Evolutionary conservation across 2,797 vertebrate genomes (phyloP).

Genomic region (Karalla daura): DNA sequence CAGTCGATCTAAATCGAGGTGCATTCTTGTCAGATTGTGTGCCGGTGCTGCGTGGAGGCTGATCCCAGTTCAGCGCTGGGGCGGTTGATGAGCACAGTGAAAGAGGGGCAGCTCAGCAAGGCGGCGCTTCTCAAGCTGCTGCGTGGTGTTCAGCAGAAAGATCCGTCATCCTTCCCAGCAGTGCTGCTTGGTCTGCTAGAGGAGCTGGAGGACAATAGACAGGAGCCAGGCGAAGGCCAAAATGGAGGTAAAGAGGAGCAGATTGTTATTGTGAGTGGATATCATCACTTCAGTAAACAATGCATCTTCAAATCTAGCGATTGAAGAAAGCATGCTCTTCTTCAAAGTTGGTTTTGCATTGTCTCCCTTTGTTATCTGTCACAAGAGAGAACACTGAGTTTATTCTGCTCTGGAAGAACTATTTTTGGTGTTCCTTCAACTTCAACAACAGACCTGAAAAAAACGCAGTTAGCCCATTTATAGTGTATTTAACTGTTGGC

Average conservation of each 20-base stretch:
- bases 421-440: too few species aligned
- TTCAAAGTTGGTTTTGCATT: too few species aligned
- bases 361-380: too few species aligned
- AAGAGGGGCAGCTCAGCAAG: conserved; percentile 80
- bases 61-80: conserved; percentile 73
- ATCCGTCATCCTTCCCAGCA: conserved; percentile 47
- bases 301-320: not conserved
- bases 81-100: conserved; percentile 78
- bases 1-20: not conserved
- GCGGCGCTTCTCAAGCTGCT: conserved; percentile 82
- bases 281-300: not conserved
- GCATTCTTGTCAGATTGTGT: conserved; percentile 77
- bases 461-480: too few species aligned
- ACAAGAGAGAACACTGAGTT: too few species aligned
- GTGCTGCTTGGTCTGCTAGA: conserved; percentile 77
- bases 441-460: too few species aligned
- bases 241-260: conserved; percentile 38
- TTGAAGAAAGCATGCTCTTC: too few species aligned
- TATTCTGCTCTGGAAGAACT: too few species aligned
- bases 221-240: not conserved
- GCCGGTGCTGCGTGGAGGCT: conserved; percentile 81
- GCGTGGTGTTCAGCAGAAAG: conserved; percentile 64
- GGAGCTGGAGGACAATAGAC: conserved; percentile 47
- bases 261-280: not conserved
- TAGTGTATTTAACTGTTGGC: not conserved